These are phyloP conservation scores for Gobio occitaniae DNA, from an alignment of 2,797 vertebrate species.

Conservation along the genomic window DNA sequence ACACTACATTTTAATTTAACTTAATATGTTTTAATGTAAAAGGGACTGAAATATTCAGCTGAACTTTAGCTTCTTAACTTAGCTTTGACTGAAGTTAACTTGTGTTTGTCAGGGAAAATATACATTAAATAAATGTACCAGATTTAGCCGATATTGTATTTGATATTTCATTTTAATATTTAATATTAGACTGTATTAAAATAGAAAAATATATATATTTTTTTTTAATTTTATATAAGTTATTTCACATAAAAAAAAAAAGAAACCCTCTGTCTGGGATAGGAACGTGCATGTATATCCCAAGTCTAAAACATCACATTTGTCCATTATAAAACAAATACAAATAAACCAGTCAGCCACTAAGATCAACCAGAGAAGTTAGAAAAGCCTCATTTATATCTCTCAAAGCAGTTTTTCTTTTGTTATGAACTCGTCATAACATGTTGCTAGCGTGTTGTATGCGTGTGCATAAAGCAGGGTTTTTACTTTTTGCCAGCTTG, in stretches of 20 bases:
- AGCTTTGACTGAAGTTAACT: neutral
- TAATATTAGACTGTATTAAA: neutral
- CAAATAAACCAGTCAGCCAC: neutral
- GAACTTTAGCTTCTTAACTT: neutral
- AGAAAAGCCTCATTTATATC: neutral
- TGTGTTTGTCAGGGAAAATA: neutral
- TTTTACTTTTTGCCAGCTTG: constrained; percentile 98
- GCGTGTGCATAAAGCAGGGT: constrained; percentile 54
- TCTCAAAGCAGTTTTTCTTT: neutral
- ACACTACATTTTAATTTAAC: neutral
- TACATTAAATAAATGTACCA: neutral
- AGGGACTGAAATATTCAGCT: neutral
- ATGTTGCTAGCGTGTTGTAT: constrained; percentile 32
- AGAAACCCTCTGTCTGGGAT: neutral
- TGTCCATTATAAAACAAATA: neutral
- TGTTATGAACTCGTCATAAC: constrained; percentile 20
- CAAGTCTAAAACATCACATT: neutral
- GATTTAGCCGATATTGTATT: neutral
- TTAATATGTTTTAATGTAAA: neutral
- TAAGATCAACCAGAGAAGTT: neutral
- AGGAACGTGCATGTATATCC: neutral
- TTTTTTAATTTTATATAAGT: neutral
- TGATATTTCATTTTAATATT: neutral
- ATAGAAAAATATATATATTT: neutral
- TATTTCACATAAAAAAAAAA: neutral